phyloP scores from a whole-genome alignment of 1,140 invertebrate species.

The Homalodisca vitripennis region DNA sequence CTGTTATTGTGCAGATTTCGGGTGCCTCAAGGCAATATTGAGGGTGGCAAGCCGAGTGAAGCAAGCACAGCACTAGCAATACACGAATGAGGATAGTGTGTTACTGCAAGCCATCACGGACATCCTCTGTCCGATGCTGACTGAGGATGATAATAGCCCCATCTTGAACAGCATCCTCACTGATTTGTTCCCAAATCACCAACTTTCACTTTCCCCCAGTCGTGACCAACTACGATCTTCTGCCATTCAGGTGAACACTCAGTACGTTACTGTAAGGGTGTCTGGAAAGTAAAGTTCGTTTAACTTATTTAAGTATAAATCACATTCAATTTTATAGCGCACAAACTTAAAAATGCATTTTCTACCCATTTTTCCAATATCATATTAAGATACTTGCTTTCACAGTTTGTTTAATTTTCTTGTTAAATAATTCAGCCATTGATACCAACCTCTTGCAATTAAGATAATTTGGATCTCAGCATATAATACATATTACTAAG shows the following conservation, averaged over 20 bases:
- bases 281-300: neutral
- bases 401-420: too few relatives aligned
- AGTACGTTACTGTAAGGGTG: too few relatives aligned
- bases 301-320: neutral
- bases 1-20: neutral
- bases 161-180: neutral
- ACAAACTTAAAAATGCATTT: neutral
- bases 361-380: too few relatives aligned
- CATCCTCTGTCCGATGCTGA: neutral
- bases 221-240: neutral
- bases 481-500: too few relatives aligned
- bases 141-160: neutral
- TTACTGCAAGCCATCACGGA: constrained; percentile 1
- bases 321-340: neutral
- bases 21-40: neutral
- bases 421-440: too few relatives aligned
- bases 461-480: too few relatives aligned
- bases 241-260: neutral
- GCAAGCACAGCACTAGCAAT: neutral
- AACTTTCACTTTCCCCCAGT: neutral
- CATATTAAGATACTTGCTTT: too few relatives aligned
- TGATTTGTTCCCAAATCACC: neutral
- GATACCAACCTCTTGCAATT: too few relatives aligned
- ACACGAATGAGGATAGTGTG: neutral
- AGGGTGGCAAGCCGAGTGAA: neutral